Conservation (phyloP, 2,888 invertebrate species). For the Cryptocephalus primarius region DNA sequence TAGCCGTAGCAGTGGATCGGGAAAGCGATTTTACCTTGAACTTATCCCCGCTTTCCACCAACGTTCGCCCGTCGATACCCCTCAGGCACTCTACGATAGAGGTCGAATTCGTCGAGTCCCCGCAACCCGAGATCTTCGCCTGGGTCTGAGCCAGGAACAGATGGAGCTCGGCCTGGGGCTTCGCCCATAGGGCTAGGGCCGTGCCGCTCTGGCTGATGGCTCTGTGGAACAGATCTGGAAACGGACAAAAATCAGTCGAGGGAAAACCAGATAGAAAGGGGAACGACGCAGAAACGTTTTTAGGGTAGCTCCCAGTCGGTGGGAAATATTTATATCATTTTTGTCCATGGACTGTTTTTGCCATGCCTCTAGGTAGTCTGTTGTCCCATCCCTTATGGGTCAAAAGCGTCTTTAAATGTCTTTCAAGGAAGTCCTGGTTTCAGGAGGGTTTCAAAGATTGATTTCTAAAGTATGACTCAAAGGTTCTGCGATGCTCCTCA, state of each 20-base stretch:
- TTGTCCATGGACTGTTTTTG: too few species aligned
- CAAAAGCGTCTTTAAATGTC: too few species aligned
- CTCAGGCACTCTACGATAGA: conserved; percentile 34
- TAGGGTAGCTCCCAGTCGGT: too few species aligned
- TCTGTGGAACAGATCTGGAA: conserved; percentile 32
- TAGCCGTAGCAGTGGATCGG: neutral
- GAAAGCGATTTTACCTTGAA: conserved; percentile 37
- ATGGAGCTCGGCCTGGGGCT: conserved; percentile 21
- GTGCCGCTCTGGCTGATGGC: conserved; percentile 39
- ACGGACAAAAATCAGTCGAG: neutral
- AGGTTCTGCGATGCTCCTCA: too few species aligned
- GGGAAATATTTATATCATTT: too few species aligned
- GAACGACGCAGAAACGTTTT: too few species aligned
- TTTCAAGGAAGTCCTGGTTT: too few species aligned
- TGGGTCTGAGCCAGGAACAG: conserved; percentile 29
- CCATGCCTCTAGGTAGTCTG: too few species aligned
- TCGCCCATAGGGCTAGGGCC: conserved; percentile 31
- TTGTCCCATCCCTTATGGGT: too few species aligned
- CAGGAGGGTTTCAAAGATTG: too few species aligned
- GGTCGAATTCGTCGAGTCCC: conserved; percentile 20
- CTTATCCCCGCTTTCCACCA: conserved; percentile 35
- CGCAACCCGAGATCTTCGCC: conserved; percentile 33
- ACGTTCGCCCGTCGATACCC: conserved; percentile 25
- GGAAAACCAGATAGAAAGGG: too few species aligned
- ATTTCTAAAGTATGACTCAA: too few species aligned